These are phyloP conservation scores for Ophion ventricosus DNA, from an alignment of 2,888 invertebrate species.

Conservation along the genomic window DNA sequence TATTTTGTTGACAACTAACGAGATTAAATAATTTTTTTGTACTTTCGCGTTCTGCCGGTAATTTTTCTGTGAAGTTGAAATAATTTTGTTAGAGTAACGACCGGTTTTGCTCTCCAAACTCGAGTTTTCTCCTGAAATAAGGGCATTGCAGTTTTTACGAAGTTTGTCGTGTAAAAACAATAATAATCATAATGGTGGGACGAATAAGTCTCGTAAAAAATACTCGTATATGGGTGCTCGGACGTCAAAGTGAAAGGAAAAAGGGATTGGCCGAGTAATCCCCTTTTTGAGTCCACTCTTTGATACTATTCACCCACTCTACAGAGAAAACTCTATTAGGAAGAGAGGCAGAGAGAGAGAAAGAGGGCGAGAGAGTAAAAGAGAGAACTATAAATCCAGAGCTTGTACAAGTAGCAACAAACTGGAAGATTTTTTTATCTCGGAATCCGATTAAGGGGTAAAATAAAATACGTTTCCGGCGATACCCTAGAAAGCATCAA, in stretches of 20 bases:
- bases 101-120: neutral
- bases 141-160: neutral
- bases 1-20: too few relatives aligned
- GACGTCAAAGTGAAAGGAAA: constrained; percentile 34
- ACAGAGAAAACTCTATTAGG: neutral
- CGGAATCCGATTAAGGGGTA: neutral
- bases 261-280: constrained; percentile 28
- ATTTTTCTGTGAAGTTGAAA: neutral
- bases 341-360: neutral
- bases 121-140: constrained; percentile 11
- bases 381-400: neutral
- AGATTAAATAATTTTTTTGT: too few relatives aligned
- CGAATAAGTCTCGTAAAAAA: neutral
- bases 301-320: constrained; percentile 1
- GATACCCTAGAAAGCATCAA: neutral
- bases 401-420: neutral
- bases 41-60: neutral
- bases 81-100: neutral
- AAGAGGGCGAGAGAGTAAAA: neutral
- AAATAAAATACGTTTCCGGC: neutral
- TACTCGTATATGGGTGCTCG: neutral
- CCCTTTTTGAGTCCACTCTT: constrained; percentile 18
- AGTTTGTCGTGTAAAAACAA: neutral
- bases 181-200: neutral
- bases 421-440: neutral